Percentiles rank a stretch among this genome's conserved stretches.
phyloP scores from a whole-genome alignment of 1,140 invertebrate species.

The Paraescarpia echinospica region DNA sequence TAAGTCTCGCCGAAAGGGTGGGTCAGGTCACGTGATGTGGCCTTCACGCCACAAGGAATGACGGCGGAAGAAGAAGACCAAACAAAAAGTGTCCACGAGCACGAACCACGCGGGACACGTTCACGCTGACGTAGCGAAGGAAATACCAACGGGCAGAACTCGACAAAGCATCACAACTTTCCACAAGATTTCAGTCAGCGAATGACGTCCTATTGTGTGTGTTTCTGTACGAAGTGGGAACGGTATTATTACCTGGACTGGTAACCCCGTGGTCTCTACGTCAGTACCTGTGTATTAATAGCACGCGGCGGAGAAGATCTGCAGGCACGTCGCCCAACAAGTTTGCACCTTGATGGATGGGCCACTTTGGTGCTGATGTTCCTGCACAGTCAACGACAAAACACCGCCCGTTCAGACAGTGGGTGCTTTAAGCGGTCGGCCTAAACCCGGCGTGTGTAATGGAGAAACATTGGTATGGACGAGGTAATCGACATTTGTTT shows the following conservation, averaged over 20 bases:
- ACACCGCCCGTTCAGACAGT: not conserved
- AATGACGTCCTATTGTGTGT: not conserved
- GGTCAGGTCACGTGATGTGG: too few relatives aligned
- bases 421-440: not conserved
- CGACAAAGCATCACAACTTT: not conserved
- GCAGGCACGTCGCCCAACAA: not conserved
- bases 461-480: not conserved
- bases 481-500: not conserved
- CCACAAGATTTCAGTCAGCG: not conserved
- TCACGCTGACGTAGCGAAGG: not conserved
- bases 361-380: not conserved
- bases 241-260: not conserved
- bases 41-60: too few relatives aligned
- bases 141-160: not conserved
- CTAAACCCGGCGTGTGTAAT: not conserved
- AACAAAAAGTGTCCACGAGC: not conserved
- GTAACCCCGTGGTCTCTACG: not conserved
- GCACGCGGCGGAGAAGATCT: not conserved
- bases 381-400: not conserved
- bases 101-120: not conserved
- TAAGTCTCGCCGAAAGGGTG: too few relatives aligned
- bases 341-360: not conserved
- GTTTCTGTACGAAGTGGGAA: not conserved
- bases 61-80: not conserved
- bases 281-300: not conserved